Evolutionary conservation across 2,797 vertebrate species (phyloP).

Genomic region (Sebastes hubbsi): DNA sequence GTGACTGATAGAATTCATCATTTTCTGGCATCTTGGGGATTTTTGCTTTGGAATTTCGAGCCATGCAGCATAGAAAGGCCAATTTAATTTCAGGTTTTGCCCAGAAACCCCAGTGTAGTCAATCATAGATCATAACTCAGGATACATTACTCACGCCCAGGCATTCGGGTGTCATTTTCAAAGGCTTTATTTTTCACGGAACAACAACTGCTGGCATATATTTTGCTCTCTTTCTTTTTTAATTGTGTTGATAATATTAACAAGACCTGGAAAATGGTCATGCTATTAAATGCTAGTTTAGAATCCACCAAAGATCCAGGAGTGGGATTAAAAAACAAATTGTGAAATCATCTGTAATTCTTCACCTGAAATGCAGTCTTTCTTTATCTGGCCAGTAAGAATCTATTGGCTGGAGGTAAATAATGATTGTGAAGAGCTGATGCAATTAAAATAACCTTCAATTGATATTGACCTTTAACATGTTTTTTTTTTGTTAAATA

Average conservation of each 20-base stretch:
- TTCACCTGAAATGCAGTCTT: not conserved
- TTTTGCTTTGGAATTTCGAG: conserved; percentile 69
- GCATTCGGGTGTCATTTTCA: conserved; percentile 39
- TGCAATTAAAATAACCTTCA: not conserved
- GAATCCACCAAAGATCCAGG: not conserved
- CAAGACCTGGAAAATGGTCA: not conserved
- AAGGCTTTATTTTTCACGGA: conserved; percentile 53
- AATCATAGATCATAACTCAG: conserved; percentile 60
- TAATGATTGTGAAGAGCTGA: not conserved
- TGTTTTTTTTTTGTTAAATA: not conserved
- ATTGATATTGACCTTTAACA: not conserved
- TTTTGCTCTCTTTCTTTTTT: not conserved
- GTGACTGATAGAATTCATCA: conserved; percentile 82
- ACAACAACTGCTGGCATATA: conserved; percentile 17
- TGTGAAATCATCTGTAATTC: not conserved
- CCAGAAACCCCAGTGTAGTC: conserved; percentile 54
- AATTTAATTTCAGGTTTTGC: conserved; percentile 68
- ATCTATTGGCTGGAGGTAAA: not conserved
- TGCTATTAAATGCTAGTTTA: not conserved
- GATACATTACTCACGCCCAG: conserved; percentile 45
- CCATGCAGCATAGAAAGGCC: conserved; percentile 59
- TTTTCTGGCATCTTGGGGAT: conserved; percentile 69
- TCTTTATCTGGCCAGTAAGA: not conserved
- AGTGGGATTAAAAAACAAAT: not conserved
- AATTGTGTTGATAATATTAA: not conserved